These are phyloP conservation scores for Himalopsyche phryganea DNA, from an alignment of 1,140 invertebrate genomes.

Conservation along the genomic window DNA sequence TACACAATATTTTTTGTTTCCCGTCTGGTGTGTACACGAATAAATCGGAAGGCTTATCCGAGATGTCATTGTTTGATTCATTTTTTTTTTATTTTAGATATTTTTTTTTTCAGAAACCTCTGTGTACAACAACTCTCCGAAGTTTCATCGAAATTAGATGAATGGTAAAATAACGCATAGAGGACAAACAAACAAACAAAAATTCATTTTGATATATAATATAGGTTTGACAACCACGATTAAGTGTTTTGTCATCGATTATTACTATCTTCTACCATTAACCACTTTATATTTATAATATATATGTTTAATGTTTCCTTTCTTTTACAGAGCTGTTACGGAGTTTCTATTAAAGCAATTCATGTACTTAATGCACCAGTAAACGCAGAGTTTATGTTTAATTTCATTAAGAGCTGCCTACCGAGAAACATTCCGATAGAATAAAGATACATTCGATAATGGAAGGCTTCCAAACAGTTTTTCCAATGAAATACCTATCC, in stretches of 20 bases:
- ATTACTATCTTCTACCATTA: not conserved
- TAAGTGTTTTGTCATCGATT: not conserved
- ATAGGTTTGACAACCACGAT: not conserved
- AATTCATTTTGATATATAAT: no score
- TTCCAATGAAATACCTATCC: slow-evolving; percentile 7
- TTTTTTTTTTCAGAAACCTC: not conserved
- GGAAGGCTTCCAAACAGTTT: slow-evolving; percentile 9
- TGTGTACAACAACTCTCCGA: not conserved
- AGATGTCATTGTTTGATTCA: no score
- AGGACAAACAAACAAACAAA: no score
- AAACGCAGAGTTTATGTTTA: slow-evolving; percentile 3
- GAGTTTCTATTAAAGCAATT: slow-evolving; percentile 4
- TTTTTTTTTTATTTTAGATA: not conserved
- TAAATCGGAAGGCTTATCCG: no score
- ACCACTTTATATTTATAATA: not conserved
- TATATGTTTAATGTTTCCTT: not conserved
- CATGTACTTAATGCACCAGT: slow-evolving; percentile 9
- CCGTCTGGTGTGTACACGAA: no score
- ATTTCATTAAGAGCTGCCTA: not conserved
- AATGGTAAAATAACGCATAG: no score
- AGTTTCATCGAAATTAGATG: no score
- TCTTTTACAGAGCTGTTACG: slow-evolving; percentile 18
- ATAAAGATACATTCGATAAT: slow-evolving; percentile 5
- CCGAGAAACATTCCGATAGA: slow-evolving; percentile 16
- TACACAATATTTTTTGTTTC: no score